Base-by-base conservation (phyloP, 2,888 invertebrate species). In the Caradrina kadenii region DNA sequence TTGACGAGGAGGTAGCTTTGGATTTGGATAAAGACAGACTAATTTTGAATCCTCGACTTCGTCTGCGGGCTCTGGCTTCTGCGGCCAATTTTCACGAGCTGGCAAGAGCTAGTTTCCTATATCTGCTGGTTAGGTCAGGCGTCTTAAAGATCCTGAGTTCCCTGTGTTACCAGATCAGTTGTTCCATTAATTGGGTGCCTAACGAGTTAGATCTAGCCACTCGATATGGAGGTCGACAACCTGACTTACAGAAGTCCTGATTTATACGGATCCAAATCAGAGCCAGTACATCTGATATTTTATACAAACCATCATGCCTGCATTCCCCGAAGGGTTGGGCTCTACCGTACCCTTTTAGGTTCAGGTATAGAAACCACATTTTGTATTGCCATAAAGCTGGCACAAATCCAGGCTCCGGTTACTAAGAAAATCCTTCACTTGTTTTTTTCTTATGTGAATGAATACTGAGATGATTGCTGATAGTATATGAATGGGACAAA, bases 151-250 rank as follows among this genome's bases (percentile, higher is more conserved):
- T 52, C 56, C 48, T 53, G 21, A 31, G 52, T 48, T 75, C 26
- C 52, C 15, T 45, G 50, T 13, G 10, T 48, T 21, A 19, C 15
- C 21, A 35, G 74, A 63, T 53, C 26, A 48, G 55, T 19, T 59
- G 39, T 22, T 6, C n/a, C 56, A 76, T 60, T 68, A 69, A 76
- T 56, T 73, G 60, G 45, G 26, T 39, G 19, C 11, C 60, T 69
- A 52, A 76, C 76, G 69, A 69, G 60, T 48, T 22, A 52, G 76
- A 69, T 73, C 5, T 15, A 21, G 22, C 5, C 11, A 48, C 39
- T 19, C 2, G 76, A 76, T 73, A 48, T 11, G 21, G 13, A 31
- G 60, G 69, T 69, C 48, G 13, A 52, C 48, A 31, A 52, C 10
- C 77, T 45, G 59, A 50, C n/a, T 55, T 55, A n/a, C 68, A 26